Percentiles rank a stretch among this genome's conserved stretches.
These are phyloP conservation scores for Apaloderma vittatum DNA, from an alignment of 2,113 vertebrate species.

Conservation along the genomic window DNA sequence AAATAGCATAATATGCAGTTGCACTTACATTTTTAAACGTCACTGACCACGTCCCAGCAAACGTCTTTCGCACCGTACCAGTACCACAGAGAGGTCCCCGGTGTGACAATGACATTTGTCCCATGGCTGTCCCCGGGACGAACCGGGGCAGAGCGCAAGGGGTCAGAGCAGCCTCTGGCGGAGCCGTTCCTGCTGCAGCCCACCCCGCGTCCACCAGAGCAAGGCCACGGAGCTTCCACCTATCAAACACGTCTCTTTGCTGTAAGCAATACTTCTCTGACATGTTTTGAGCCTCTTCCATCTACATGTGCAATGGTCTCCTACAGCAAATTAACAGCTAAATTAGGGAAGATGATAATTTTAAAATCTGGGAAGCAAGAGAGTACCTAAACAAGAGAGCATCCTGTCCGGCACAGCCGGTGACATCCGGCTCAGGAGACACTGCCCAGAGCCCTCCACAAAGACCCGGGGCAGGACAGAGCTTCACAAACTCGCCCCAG, in stretches of 20 bases:
- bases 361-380: not conserved
- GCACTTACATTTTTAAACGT: not conserved
- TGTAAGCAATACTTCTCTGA: not conserved
- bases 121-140: not conserved
- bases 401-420: not conserved
- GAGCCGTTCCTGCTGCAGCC: not conserved
- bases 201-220: rapidly evolving
- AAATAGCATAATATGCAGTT: not conserved
- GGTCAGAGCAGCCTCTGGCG: not conserved
- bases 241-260: not conserved
- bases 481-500: not conserved
- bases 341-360: not conserved
- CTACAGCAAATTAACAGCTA: not conserved
- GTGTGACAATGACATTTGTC: not conserved
- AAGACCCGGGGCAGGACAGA: not conserved
- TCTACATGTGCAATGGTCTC: not conserved
- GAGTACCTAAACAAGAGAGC: not conserved
- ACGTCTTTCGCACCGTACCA: not conserved
- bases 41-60: not conserved
- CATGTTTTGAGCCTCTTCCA: not conserved
- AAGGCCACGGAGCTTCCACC: not conserved
- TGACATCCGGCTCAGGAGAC: not conserved
- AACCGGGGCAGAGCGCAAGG: not conserved
- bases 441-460: not conserved
- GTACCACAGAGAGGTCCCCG: not conserved